A percentile compares a stretch with the other conserved stretches of the same genome.
Evolutionary conservation across 2,797 vertebrate genomes (phyloP).

Genomic region (Sebastes hubbsi): DNA sequence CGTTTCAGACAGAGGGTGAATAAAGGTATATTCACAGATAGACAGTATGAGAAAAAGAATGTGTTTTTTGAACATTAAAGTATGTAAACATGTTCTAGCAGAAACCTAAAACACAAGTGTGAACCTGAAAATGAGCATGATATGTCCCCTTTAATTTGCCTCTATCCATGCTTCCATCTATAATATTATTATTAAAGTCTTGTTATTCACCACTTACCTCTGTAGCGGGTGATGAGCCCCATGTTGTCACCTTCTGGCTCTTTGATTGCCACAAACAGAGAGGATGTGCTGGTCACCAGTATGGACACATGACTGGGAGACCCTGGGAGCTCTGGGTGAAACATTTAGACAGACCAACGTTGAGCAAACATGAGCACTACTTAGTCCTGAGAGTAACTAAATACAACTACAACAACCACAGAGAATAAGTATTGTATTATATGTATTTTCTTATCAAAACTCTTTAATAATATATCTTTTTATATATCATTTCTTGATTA

Average conservation of each 20-base stretch:
- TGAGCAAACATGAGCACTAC: not conserved
- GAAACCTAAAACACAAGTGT: not conserved
- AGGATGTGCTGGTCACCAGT: slow-evolving; percentile 76
- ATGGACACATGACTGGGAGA: slow-evolving; percentile 75
- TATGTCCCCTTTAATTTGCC: not conserved
- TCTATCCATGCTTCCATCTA: not conserved
- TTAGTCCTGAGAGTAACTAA: not conserved
- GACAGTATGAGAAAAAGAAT: not conserved
- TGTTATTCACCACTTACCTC: slow-evolving; percentile 61
- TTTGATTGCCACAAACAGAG: slow-evolving; percentile 76
- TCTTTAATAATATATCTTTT: not conserved
- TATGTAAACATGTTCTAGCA: not conserved
- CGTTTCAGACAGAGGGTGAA: too few relatives aligned
- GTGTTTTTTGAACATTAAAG: not conserved
- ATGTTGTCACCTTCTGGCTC: slow-evolving; percentile 60
- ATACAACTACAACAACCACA: not conserved
- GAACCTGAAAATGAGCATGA: not conserved
- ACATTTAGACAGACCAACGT: slow-evolving; percentile 3
- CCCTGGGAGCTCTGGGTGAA: slow-evolving; percentile 70
- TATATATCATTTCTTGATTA: not conserved
- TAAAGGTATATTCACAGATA: too few relatives aligned
- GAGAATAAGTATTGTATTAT: not conserved
- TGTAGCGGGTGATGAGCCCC: slow-evolving; percentile 80
- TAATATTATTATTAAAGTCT: not conserved
- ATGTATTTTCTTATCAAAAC: not conserved